Evolutionary conservation across 2,113 vertebrate genomes (phyloP).

Genomic region (Acanthisitta chloris): DNA sequence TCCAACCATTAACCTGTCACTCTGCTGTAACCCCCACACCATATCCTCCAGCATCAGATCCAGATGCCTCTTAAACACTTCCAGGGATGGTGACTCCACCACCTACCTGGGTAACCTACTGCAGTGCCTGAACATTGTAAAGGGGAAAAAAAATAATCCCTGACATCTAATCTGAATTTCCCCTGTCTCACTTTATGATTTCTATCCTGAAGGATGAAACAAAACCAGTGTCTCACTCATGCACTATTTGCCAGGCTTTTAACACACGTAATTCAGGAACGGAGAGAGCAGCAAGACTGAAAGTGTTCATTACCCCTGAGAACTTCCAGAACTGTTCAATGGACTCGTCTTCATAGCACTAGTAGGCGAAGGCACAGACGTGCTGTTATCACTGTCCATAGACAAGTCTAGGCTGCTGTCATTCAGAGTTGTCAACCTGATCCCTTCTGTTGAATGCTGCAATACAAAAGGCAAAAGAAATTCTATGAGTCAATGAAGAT

Average conservation of each 20-base stretch:
- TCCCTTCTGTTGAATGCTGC: conserved; percentile 85
- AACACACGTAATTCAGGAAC: not conserved
- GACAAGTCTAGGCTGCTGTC: conserved; percentile 88
- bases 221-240: fast-evolving
- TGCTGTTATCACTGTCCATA: conserved; percentile 91
- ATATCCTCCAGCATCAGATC: too few species aligned
- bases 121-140: too few species aligned
- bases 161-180: too few species aligned
- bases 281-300: not conserved
- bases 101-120: too few species aligned
- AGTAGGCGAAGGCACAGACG: conserved; percentile 89
- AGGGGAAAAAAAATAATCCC: too few species aligned
- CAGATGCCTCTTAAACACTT: too few species aligned
- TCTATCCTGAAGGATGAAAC: not conserved
- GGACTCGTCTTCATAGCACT: conserved; percentile 80
- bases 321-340: conserved; percentile 80
- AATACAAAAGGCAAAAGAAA: conserved; percentile 29
- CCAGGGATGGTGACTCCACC: too few species aligned
- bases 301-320: conserved; percentile 77
- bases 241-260: not conserved
- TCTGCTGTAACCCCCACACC: too few species aligned
- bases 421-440: conserved; percentile 76
- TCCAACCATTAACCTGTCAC: too few species aligned
- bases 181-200: too few species aligned
- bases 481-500: not conserved